Evolutionary conservation across 2,888 invertebrate species (phyloP), one percentile per base, ranked within the genome.

Genomic region (Cephus runcator): DNA sequence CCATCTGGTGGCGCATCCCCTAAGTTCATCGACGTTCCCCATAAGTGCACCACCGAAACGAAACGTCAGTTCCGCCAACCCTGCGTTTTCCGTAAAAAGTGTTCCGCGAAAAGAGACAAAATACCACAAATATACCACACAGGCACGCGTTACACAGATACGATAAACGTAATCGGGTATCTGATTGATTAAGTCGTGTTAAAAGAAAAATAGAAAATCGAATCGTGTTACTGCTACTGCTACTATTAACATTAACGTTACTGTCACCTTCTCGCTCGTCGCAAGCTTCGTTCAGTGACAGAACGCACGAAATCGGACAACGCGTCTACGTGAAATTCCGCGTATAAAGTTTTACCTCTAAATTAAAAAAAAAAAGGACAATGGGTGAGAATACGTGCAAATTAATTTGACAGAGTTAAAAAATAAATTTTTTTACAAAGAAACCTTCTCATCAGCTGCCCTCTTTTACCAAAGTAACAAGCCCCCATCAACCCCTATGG

Each of bases 11-110:
- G 83, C 75, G 78, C 77, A 79, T 81, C 77, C 35, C 73, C 76
- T 79, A 89, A 87, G 82, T 85, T 82, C 78, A 80, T 82, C 77
- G 85, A 83, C 84, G 81, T 83, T 85, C 85, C 86, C 89, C 88
- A 86, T 88, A 88, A 90, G 88, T 87, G 88, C 90, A 88, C 85
- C 88, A 84, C 89, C 87, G 85, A 88, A 88, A 87, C 87, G 87
- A 87, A 89, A 89, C 88, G 88, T 87, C 89, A 88, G 86, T 85
- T 84, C 84, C 85, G 82, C 85, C 85, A 85, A 77, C 76, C 78
- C 71, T 71, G 71, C 71, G 71, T 71, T 71, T 71, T 71, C 71
- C 71, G 71, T 71, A 71, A 71, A 71, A 34, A 71, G 71, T 31
- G 71, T 34, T 56, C 56, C 56, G 56, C 56, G 56, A 56, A 56